These are phyloP conservation scores for Lepidochrysops patricia DNA, from an alignment of 2,888 invertebrate genomes.

Conservation along the genomic window DNA sequence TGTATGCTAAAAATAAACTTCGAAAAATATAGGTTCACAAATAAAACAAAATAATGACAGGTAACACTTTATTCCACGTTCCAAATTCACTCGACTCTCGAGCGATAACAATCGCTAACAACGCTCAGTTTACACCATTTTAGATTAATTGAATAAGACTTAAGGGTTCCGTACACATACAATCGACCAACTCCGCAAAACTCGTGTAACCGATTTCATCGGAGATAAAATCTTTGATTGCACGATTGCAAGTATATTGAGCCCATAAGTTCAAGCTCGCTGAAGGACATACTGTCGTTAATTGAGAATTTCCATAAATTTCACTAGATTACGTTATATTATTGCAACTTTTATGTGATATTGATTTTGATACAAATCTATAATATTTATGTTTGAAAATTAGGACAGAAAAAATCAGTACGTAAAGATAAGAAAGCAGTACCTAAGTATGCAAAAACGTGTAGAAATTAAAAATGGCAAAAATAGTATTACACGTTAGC, in stretches of 20 bases:
- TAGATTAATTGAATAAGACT: not conserved
- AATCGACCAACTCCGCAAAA: not conserved
- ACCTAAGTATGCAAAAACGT: no score
- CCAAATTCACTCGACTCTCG: slow-evolving; percentile 39
- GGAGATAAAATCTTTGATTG: no score
- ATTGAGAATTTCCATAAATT: not conserved
- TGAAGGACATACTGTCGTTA: not conserved
- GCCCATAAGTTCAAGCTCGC: not conserved
- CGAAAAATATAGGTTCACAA: not conserved
- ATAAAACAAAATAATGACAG: slow-evolving; percentile 31
- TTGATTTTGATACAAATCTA: no score
- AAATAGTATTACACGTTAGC: no score
- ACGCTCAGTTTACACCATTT: slow-evolving; percentile 7
- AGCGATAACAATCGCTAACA: slow-evolving; percentile 51
- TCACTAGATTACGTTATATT: not conserved
- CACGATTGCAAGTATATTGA: not conserved
- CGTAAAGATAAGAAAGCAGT: no score
- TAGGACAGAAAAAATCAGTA: no score
- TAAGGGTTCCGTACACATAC: not conserved
- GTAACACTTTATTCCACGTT: slow-evolving; percentile 49
- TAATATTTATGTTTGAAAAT: no score
- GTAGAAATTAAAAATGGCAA: no score
- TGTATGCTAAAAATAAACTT: no score
- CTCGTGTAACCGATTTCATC: not conserved
- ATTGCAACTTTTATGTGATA: not conserved